Percentiles rank a stretch among this genome's conserved stretches.
Evolutionary conservation across 2,797 vertebrate genomes (phyloP).

Genomic region (Myotis myotis): DNA sequence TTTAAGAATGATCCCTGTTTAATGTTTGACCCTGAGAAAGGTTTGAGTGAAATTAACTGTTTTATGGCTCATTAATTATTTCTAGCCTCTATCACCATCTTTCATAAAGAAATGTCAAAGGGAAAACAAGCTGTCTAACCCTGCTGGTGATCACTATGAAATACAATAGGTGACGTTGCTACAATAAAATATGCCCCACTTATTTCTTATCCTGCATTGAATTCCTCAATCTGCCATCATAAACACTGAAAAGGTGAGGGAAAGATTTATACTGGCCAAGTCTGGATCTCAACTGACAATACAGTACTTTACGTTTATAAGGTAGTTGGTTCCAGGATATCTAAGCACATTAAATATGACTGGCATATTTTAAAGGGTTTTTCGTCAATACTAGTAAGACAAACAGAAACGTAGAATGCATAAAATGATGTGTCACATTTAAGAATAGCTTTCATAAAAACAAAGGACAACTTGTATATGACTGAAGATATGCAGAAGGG

Average conservation of each 20-base stretch:
- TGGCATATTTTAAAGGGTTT: background rate
- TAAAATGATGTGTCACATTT: background rate
- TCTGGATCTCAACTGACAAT: background rate
- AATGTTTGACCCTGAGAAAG: background rate
- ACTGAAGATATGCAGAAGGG: background rate
- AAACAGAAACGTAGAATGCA: background rate
- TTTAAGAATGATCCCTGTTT: slow-evolving; percentile 36
- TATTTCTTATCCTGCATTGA: background rate
- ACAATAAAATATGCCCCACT: background rate
- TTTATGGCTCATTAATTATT: background rate
- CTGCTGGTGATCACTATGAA: background rate
- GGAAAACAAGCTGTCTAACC: background rate
- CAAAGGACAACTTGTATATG: background rate
- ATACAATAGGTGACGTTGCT: background rate
- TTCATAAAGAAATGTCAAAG: background rate
- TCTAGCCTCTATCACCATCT: background rate
- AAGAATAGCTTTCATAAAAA: background rate
- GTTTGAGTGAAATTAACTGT: slow-evolving; percentile 25
- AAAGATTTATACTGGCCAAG: background rate
- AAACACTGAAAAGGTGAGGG: background rate
- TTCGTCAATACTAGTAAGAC: background rate
- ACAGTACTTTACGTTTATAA: background rate
- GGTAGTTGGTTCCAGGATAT: background rate
- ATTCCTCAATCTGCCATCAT: background rate
- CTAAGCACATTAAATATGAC: background rate